Evolutionary conservation across 2,113 vertebrate species (phyloP).

Genomic region (Gallinago undulata): DNA sequence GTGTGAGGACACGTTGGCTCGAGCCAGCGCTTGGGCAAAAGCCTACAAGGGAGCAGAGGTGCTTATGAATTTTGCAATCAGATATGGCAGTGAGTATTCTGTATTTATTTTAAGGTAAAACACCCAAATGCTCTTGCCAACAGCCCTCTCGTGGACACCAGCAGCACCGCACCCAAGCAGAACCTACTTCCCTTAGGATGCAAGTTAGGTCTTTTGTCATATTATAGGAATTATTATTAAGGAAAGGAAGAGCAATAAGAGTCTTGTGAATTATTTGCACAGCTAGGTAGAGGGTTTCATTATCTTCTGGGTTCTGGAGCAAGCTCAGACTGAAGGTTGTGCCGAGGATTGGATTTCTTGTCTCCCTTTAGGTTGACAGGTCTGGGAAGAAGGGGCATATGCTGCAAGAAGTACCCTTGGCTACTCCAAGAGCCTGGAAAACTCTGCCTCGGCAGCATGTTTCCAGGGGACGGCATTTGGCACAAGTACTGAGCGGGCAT

Average conservation of each 20-base stretch:
- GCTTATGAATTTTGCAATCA: not conserved
- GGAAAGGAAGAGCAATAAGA: not conserved
- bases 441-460: not conserved
- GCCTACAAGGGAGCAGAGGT: not conserved
- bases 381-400: not conserved
- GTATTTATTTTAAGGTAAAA: not conserved
- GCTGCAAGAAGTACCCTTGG: not conserved
- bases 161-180: not conserved
- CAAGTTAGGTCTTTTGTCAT: not conserved
- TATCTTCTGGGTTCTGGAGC: not conserved
- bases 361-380: not conserved
- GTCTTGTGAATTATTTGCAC: not conserved
- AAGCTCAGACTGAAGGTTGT: not conserved
- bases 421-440: not conserved
- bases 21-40: not conserved
- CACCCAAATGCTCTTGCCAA: fast-evolving
- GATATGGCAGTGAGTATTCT: not conserved
- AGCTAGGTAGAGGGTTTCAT: not conserved
- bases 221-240: not conserved
- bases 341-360: not conserved
- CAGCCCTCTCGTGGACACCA: not conserved
- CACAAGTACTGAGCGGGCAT: not conserved
- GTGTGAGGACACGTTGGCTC: not conserved
- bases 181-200: not conserved
- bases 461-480: not conserved